phyloP scores from a whole-genome alignment of 2,797 vertebrate genomes.

The Sebastes minor region DNA sequence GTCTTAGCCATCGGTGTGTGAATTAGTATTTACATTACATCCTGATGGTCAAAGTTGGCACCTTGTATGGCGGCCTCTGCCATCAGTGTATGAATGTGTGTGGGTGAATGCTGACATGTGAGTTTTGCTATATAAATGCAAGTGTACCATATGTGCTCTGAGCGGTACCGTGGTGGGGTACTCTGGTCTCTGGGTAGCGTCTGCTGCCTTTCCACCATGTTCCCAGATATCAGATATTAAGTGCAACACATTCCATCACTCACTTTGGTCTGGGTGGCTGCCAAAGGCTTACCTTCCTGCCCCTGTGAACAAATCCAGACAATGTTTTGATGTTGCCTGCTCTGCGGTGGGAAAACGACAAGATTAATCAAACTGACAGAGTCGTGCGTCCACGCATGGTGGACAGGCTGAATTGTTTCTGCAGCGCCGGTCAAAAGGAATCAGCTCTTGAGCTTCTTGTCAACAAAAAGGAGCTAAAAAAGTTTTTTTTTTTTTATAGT shows the following conservation, averaged over 20 bases:
- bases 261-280: constrained; percentile 30
- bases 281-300: constrained; percentile 61
- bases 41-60: too few relatives aligned
- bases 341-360: constrained; percentile 22
- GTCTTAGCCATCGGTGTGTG: too few relatives aligned
- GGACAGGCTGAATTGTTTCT: constrained; percentile 25
- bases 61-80: too few relatives aligned
- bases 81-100: too few relatives aligned
- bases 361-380: constrained; percentile 46
- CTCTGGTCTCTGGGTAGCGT: constrained; percentile 14
- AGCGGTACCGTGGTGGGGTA: not conserved
- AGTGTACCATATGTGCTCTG: not conserved
- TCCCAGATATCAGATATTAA: constrained; percentile 51
- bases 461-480: not conserved
- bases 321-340: constrained; percentile 37
- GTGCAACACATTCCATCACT: constrained; percentile 57
- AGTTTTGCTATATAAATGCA: too few relatives aligned
- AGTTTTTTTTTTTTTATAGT: not conserved
- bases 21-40: too few relatives aligned
- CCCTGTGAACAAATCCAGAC: constrained; percentile 41
- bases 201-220: constrained; percentile 16
- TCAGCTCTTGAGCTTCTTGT: not conserved
- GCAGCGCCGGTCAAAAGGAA: not conserved
- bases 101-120: too few relatives aligned
- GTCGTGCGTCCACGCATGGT: not conserved